Percentiles rank a stretch among this genome's conserved stretches.
phyloP scores from a whole-genome alignment of 2,888 invertebrate genomes.

The Eupithecia subfuscata region DNA sequence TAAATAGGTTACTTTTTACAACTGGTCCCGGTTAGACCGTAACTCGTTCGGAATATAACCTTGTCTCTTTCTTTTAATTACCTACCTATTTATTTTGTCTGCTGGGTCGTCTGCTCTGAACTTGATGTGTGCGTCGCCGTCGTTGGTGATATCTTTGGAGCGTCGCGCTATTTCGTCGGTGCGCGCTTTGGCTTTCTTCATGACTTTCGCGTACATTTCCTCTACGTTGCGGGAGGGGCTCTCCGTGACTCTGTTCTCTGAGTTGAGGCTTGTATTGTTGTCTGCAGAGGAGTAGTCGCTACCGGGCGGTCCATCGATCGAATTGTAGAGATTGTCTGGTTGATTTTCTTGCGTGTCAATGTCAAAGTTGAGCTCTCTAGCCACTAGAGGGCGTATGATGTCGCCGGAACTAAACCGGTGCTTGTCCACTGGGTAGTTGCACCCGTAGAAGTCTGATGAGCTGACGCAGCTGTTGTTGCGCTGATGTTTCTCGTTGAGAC shows the following conservation, averaged over 20 bases:
- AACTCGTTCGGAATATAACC: too few species aligned
- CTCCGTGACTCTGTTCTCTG: conserved; percentile 74
- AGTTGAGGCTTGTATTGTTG: conserved; percentile 61
- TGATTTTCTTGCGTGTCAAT: conserved; percentile 67
- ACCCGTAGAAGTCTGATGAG: conserved; percentile 82
- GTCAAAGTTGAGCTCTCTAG: conserved; percentile 75
- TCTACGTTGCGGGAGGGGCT: conserved; percentile 89
- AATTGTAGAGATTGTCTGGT: conserved; percentile 73
- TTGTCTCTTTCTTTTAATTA: too few species aligned
- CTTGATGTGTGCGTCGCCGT: conserved; percentile 57
- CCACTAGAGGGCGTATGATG: conserved; percentile 75
- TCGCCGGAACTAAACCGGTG: conserved; percentile 81
- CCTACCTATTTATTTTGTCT: too few species aligned
- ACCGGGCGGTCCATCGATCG: conserved; percentile 69
- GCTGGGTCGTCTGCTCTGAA: conserved; percentile 78
- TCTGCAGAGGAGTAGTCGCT: conserved; percentile 70
- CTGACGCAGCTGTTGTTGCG: conserved; percentile 82
- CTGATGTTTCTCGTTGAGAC: conserved; percentile 81
- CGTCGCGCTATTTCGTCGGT: conserved; percentile 63
- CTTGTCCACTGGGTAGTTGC: conserved; percentile 82
- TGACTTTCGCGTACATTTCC: conserved; percentile 95
- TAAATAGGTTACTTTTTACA: not conserved
- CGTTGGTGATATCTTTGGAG: conserved; percentile 61
- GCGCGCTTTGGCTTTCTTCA: conserved; percentile 86
- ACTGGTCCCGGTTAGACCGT: too few species aligned